phyloP scores from a whole-genome alignment of 2,113 vertebrate species.

The Terrapene triunguis region DNA sequence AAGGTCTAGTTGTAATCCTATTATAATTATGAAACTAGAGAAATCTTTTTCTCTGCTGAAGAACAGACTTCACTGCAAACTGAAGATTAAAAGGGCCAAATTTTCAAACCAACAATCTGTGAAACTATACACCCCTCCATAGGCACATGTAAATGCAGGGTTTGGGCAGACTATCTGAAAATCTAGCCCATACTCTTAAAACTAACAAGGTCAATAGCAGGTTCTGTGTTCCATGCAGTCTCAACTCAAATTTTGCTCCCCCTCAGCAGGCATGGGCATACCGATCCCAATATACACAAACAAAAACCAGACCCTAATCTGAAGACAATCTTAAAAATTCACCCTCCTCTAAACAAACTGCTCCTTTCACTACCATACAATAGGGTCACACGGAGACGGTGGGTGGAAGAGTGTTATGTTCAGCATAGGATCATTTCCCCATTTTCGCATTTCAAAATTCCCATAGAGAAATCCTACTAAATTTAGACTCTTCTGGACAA shows the following conservation, averaged over 20 bases:
- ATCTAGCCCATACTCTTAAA: neutral
- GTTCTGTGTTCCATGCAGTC: neutral
- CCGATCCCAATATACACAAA: neutral
- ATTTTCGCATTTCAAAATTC: constrained; percentile 12
- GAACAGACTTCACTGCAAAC: neutral
- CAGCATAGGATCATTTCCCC: neutral
- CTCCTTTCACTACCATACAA: neutral
- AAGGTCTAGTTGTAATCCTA: neutral
- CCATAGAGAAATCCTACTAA: neutral
- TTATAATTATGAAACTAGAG: neutral
- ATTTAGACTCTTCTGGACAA: constrained; percentile 1
- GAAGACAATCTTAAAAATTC: neutral
- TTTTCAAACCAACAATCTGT: neutral
- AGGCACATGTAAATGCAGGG: neutral
- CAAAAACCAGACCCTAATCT: neutral
- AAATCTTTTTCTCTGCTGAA: neutral
- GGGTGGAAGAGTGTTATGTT: neutral
- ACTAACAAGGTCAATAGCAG: neutral
- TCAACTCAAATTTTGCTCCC: neutral
- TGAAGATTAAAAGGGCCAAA: neutral
- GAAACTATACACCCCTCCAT: neutral
- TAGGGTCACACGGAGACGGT: neutral
- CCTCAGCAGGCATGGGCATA: neutral
- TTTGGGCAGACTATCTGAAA: neutral
- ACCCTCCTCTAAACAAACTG: neutral